phyloP scores from a whole-genome alignment of 2,888 invertebrate species.

The Hirtodrosophila cameraria region DNA sequence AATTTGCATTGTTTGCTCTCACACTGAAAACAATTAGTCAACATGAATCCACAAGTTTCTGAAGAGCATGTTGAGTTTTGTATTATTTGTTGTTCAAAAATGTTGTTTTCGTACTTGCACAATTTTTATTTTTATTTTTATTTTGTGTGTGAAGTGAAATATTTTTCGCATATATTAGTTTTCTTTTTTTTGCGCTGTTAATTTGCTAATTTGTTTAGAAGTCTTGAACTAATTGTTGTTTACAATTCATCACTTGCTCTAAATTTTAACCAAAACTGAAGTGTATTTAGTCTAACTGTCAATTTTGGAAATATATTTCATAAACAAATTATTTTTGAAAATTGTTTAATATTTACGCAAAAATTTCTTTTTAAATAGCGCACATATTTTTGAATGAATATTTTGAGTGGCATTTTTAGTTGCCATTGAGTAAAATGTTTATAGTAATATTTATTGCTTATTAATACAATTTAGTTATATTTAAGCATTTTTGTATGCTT shows the following conservation, averaged over 20 bases:
- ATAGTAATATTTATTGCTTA: conserved; percentile 9
- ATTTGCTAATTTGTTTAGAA: conserved; percentile 62
- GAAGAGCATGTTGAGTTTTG: conserved; percentile 45
- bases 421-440: conserved; percentile 29
- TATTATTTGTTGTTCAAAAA: conserved; percentile 38
- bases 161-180: conserved; percentile 26
- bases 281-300: conserved; percentile 3
- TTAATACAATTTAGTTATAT: not conserved
- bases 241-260: conserved; percentile 54
- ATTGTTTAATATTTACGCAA: conserved; percentile 4
- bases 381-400: conserved; percentile 34
- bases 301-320: conserved; percentile 3
- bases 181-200: conserved; percentile 12
- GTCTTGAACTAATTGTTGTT: conserved; percentile 61
- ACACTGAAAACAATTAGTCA: conserved; percentile 66
- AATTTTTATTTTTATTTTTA: conserved; percentile 18
- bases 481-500: not conserved
- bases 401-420: conserved; percentile 1
- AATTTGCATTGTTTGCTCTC: conserved; percentile 41
- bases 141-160: conserved; percentile 46
- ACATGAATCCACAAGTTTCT: conserved; percentile 67
- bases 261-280: conserved; percentile 34
- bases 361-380: conserved; percentile 15
- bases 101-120: conserved; percentile 19
- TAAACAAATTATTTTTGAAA: conserved; percentile 28